A percentile compares a stretch with the other conserved stretches of the same genome.
Evolutionary conservation across 1,140 invertebrate genomes (phyloP).

Genomic region (Hirudo medicinalis): DNA sequence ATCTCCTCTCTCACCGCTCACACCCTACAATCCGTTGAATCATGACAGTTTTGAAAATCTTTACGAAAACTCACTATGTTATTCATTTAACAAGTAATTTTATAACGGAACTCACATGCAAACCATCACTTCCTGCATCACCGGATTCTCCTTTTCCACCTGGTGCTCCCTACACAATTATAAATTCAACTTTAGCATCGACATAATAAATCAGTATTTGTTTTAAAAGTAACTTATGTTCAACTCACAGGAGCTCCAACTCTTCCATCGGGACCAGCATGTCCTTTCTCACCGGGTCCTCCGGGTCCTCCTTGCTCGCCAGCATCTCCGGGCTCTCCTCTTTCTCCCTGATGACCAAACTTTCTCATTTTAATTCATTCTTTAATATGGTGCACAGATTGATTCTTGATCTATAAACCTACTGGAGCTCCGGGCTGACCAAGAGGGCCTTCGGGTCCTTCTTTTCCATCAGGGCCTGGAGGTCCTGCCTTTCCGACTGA

Average conservation of each 20-base stretch:
- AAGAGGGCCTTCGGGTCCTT: not conserved
- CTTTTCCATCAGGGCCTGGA: not conserved
- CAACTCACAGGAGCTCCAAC: not conserved
- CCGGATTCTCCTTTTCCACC: conserved; percentile 1
- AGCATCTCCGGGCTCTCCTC: not conserved
- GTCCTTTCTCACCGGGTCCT: not conserved
- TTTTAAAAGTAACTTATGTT: too few relatives aligned
- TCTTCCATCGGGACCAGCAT: not conserved
- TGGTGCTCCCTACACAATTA: not conserved
- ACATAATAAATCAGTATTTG: too few relatives aligned
- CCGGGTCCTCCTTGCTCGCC: not conserved
- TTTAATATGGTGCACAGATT: not conserved
- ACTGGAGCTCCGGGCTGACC: conserved; percentile 5
- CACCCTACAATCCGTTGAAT: not conserved
- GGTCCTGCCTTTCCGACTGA: conserved; percentile 4
- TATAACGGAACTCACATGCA: not conserved
- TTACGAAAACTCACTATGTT: too few relatives aligned
- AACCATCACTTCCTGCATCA: conserved; percentile 4
- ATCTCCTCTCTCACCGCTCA: not conserved
- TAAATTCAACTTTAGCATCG: too few relatives aligned
- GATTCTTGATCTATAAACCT: too few relatives aligned
- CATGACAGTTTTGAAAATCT: too few relatives aligned
- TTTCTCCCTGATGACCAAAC: not conserved
- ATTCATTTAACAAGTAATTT: too few relatives aligned
- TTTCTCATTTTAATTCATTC: not conserved